phyloP scores from a whole-genome alignment of 2,888 invertebrate species.

The Nomada lathburiana region DNA sequence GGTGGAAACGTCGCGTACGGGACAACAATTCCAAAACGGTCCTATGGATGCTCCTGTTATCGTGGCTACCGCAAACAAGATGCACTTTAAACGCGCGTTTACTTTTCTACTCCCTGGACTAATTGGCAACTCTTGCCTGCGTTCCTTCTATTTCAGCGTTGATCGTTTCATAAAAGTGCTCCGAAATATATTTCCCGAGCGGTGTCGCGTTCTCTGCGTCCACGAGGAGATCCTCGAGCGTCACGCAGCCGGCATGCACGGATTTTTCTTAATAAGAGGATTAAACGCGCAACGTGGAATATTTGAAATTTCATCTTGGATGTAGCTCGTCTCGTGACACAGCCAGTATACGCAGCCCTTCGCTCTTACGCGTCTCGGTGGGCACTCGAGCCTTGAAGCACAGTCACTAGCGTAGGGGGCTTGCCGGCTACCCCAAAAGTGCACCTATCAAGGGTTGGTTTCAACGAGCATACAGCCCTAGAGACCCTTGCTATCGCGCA shows the following conservation, averaged over 20 bases:
- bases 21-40: constrained; percentile 1
- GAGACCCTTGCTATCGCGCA: constrained; percentile 61
- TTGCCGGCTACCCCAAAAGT: constrained; percentile 75
- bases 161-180: constrained; percentile 16
- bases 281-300: constrained; percentile 58
- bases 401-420: constrained; percentile 69
- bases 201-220: neutral
- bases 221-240: constrained; percentile 1
- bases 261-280: constrained; percentile 41
- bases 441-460: constrained; percentile 70
- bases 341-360: constrained; percentile 58
- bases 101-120: neutral
- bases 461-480: constrained; percentile 69
- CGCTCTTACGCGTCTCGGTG: constrained; percentile 74
- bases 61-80: neutral
- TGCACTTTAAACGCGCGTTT: neutral
- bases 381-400: constrained; percentile 74
- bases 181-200: neutral
- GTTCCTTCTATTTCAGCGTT: neutral
- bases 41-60: neutral
- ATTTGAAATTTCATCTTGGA: constrained; percentile 70
- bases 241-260: neutral
- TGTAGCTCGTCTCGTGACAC: constrained; percentile 64
- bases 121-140: too few relatives aligned
- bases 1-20: constrained; percentile 4